Percentiles rank a stretch among this genome's conserved stretches.
Evolutionary conservation across 2,113 vertebrate genomes (phyloP).

Genomic region (Planiliza haematocheilus): DNA sequence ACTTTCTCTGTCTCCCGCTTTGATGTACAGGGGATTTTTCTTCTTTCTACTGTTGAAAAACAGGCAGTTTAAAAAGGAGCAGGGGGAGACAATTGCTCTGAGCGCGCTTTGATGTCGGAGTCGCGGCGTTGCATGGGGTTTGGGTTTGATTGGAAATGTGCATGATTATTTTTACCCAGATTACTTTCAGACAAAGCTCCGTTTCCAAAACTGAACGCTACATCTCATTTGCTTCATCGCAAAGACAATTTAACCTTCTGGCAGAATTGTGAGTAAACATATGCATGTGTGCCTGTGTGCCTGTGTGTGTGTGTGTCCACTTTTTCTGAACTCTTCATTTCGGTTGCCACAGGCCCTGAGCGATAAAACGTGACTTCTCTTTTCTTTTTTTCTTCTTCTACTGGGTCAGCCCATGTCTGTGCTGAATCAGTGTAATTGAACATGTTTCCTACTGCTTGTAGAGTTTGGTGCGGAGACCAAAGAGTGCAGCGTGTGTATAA

Average conservation of each 20-base stretch:
- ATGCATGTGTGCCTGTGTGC: no score
- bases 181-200: constrained; percentile 62
- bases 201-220: constrained; percentile 64
- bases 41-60: constrained; percentile 71
- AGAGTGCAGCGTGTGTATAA: constrained; percentile 24
- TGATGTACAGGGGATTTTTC: constrained; percentile 83
- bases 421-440: constrained; percentile 66
- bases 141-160: constrained; percentile 64
- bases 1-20: constrained; percentile 85
- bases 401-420: constrained; percentile 34
- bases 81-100: constrained; percentile 40
- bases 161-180: constrained; percentile 49
- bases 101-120: constrained; percentile 74
- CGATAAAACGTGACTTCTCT: constrained; percentile 54
- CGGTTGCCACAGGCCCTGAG: constrained; percentile 36
- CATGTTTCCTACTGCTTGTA: constrained; percentile 53
- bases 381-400: constrained; percentile 6
- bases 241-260: constrained; percentile 57
- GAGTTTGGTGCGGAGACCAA: constrained; percentile 17
- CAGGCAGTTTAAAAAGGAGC: constrained; percentile 62
- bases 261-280: constrained; percentile 37
- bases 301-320: constrained; percentile 13
- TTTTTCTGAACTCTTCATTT: constrained; percentile 58
- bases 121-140: constrained; percentile 47
- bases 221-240: constrained; percentile 64